Evolutionary conservation across 2,888 invertebrate genomes (phyloP).

Genomic region (Bellardia pandia): DNA sequence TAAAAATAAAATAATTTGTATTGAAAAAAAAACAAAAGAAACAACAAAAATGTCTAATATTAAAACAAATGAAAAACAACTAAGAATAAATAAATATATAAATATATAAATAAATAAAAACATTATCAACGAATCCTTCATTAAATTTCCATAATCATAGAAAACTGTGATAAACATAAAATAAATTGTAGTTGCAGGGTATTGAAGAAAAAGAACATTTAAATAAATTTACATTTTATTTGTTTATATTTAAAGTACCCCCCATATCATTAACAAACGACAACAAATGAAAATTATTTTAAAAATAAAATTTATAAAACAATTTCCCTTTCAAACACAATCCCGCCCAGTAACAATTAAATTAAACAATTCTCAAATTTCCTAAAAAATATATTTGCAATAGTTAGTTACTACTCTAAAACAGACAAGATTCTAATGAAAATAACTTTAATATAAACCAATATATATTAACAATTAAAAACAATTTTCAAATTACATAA

Average conservation of each 20-base stretch:
- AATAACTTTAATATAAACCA: conserved; percentile 20
- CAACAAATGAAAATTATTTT: conserved; percentile 11
- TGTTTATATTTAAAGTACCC: conserved; percentile 44
- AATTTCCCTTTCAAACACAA: conserved; percentile 59
- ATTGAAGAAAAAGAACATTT: conserved; percentile 67
- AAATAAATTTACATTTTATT: conserved; percentile 44
- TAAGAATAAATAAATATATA: not conserved
- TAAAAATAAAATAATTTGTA: conserved; percentile 22
- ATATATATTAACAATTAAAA: conserved; percentile 72
- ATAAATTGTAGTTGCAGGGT: conserved; percentile 68
- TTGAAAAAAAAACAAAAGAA: conserved; percentile 36
- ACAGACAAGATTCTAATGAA: conserved; percentile 35
- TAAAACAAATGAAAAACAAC: conserved; percentile 1
- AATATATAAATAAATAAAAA: conserved; percentile 30
- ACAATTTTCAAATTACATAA: conserved; percentile 51
- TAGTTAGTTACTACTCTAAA: conserved; percentile 73
- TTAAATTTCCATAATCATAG: conserved; percentile 69
- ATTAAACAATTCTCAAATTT: conserved; percentile 67
- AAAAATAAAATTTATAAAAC: conserved; percentile 26
- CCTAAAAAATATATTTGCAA: conserved; percentile 70
- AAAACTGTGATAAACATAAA: conserved; percentile 71
- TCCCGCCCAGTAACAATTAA: conserved; percentile 65
- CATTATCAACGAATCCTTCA: conserved; percentile 70
- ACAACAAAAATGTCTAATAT: not conserved
- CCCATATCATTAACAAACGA: conserved; percentile 63